Evolutionary conservation across 2,113 vertebrate species (phyloP).

Genomic region (Elanus axillaris): DNA sequence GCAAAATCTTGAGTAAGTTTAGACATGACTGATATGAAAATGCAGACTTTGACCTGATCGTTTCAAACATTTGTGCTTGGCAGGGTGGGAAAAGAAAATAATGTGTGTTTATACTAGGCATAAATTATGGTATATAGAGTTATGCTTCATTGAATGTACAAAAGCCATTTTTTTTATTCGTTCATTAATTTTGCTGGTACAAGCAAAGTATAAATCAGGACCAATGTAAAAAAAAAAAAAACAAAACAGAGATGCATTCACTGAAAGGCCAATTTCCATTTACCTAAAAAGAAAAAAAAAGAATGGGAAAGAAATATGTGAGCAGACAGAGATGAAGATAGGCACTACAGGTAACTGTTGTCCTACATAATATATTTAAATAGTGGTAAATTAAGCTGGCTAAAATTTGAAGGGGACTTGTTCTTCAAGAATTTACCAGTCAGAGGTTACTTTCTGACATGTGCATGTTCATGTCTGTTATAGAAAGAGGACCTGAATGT

Average conservation of each 20-base stretch:
- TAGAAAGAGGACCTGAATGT: neutral
- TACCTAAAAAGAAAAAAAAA: neutral
- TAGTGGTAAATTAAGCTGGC: neutral
- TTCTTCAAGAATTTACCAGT: neutral
- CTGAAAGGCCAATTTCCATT: neutral
- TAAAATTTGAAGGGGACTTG: neutral
- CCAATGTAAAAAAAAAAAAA: neutral
- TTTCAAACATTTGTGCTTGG: neutral
- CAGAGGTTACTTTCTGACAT: neutral
- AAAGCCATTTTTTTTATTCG: neutral
- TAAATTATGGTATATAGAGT: neutral
- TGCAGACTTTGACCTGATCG: accelerated
- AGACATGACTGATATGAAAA: neutral
- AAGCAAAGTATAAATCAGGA: neutral
- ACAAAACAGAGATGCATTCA: neutral
- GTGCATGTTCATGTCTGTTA: neutral
- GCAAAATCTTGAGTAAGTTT: neutral
- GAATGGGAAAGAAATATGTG: neutral
- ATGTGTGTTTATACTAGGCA: neutral
- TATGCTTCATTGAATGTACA: neutral
- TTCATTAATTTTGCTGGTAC: neutral
- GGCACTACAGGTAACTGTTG: neutral
- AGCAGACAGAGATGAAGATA: neutral
- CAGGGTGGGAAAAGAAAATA: neutral
- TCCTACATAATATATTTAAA: neutral